phyloP scores from a whole-genome alignment of 23 tunicate species.

The Trididemnum miniatum region DNA sequence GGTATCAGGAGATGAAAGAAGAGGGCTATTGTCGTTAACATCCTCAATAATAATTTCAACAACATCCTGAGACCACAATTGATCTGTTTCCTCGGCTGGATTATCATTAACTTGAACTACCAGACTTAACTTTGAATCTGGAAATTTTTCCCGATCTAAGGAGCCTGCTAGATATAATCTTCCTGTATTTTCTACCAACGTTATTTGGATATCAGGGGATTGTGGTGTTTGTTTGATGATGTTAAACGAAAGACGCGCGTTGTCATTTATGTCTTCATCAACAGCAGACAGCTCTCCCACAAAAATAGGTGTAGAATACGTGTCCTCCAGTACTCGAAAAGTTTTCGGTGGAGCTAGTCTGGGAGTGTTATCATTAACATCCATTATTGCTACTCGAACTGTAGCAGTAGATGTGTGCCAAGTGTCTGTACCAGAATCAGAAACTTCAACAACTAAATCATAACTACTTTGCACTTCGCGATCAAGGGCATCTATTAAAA shows the following conservation, averaged over 20 bases:
- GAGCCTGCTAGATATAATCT: slow-evolving; percentile 40
- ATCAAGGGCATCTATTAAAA: slow-evolving; percentile 25
- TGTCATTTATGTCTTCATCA: slow-evolving; percentile 22
- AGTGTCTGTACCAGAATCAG: neutral
- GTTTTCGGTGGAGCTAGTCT: neutral
- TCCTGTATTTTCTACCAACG: slow-evolving; percentile 33
- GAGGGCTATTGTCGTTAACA: slow-evolving; percentile 63
- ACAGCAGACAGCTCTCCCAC: slow-evolving; percentile 35
- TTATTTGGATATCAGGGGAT: neutral
- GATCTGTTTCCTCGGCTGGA: slow-evolving; percentile 12
- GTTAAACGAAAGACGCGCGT: slow-evolving; percentile 14
- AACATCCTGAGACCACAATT: neutral
- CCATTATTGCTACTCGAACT: slow-evolving; percentile 20
- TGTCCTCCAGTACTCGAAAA: slow-evolving; percentile 40
- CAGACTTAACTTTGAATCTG: slow-evolving; percentile 32
- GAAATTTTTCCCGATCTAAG: slow-evolving; percentile 63
- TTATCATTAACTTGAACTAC: slow-evolving; percentile 38
- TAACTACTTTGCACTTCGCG: slow-evolving; percentile 15
- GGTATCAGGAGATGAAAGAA: slow-evolving; percentile 36
- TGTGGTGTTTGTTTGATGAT: slow-evolving; percentile 14
- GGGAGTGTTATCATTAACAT: slow-evolving; percentile 58
- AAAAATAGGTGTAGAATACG: slow-evolving; percentile 24
- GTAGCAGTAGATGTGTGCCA: slow-evolving; percentile 20
- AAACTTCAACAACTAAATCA: slow-evolving; percentile 21
- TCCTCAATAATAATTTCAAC: slow-evolving; percentile 44